Evolutionary conservation across 1,140 invertebrate genomes (phyloP), one percentile per base, ranked within the genome.

Genomic region (Chironomus striatipennis): DNA sequence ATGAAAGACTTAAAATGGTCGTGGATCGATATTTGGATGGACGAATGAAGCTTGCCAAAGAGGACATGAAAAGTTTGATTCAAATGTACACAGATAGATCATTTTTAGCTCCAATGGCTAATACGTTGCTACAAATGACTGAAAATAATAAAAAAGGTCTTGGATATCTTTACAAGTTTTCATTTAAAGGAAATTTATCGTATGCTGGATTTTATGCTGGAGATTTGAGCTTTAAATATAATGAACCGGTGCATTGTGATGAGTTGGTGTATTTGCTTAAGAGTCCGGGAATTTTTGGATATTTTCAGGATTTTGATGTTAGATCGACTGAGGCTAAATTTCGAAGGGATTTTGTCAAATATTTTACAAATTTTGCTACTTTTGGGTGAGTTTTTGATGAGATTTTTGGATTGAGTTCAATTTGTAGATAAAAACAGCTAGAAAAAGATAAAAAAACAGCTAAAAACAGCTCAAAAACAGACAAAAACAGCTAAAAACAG

Each of bases 191-290:
- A 1, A 72, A 77, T 0, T 12, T 77, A 7, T 80, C 80, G 20
- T 82, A 78, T 73, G 76, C 81, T 10, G 76, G 75, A 5, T 76
- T 78, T 10, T 82, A 79, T 34, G 79, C 81, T 0, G 76, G 75
- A 34, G 24, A 34, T 34, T 34, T 2, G 1, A 78, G 76, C 3
- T 42, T 77, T 73, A 72, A 74, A 0, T 76, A 81, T 67, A 81
- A 80, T 72, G 80, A 73, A 3, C 79, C 80, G 0, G 80, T 81
- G 0, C 81, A 82, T 67, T 81, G 80, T 73, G 81, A 82, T 76
- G 81, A 82, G 77, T 73, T 81, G 6, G 77, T 82, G 34, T 82
- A 82, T 73, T 67, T 81, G 0, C 79, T 82, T 47, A 78, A 78
- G 4, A 79, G 80, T 73, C 81, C 81, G 1, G 10, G 77, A 57